Evolutionary conservation across 1,140 invertebrate genomes (phyloP), one percentile per base, ranked within the genome.

Genomic region (Teleogryllus occipitalis): DNA sequence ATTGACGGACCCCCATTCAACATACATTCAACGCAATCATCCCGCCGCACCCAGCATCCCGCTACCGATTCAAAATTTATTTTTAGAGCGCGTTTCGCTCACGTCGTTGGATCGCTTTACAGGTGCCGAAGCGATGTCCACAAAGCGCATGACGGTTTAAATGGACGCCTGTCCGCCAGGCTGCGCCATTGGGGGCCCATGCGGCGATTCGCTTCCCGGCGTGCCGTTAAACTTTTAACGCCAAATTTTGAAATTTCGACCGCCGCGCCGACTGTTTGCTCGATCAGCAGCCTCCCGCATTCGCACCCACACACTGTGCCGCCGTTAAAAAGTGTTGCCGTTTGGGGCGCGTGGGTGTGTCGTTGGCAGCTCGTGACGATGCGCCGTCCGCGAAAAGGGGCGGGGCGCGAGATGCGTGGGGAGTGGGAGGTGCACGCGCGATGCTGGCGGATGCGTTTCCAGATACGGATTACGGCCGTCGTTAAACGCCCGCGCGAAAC

Each of bases 201-300:
- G 54, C 54, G 2, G 2, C 18, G 10, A 7, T 14, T 10, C 54
- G 54, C 18, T 65, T 65, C 54, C 2, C 18, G 54, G 54, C 10
- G 18, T 65, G 18, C 54, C 54, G 54, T 65, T 65, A 65, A 65
- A 65, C 54, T 65, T 65, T 65, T 2, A 65, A 65, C 54, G 18
- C 54, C 54, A 65, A 65, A 65, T 65, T 65, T 65, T 65, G 54
- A 65, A 65, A 65, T 65, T 65, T 65, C 54, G 54, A n/a, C n/a
- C n/a, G n/a, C n/a, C 15, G 49, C 49, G 49, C 15, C 49, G 49
- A 65, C 10, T 65, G 54, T 65, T 65, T 65, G 54, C 54, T 10
- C 54, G 54, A 65, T 65, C 54, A 65, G 54, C 10, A 14, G 10
- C 7, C 18, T 1, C 54, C 18, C 10, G 7, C 54, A 65, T 18